phyloP scores from a whole-genome alignment of 1,140 invertebrate genomes.

The Tachypleus tridentatus region DNA sequence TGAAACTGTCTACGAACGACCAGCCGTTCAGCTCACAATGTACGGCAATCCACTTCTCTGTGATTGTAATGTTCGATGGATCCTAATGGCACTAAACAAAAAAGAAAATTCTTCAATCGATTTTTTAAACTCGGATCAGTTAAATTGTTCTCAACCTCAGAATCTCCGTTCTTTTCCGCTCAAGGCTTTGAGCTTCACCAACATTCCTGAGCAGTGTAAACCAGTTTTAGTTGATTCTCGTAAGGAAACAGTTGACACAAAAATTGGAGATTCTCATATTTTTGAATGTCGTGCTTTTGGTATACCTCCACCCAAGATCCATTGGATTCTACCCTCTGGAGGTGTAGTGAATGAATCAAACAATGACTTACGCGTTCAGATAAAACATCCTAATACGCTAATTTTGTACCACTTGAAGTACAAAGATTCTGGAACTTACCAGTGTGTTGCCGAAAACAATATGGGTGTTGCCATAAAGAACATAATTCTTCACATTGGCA shows the following conservation, averaged over 20 bases:
- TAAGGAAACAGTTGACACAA: constrained; percentile 28
- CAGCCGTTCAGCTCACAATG: constrained; percentile 29
- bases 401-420: constrained; percentile 29
- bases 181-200: constrained; percentile 25
- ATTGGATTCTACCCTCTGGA: constrained; percentile 37
- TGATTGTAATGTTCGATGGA: constrained; percentile 40
- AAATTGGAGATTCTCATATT: constrained; percentile 33
- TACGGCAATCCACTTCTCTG: constrained; percentile 39
- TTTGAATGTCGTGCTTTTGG: constrained; percentile 38
- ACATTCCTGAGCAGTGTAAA: constrained; percentile 29
- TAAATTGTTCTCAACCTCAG: constrained; percentile 31
- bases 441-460: constrained; percentile 28
- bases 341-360: constrained; percentile 29
- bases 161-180: constrained; percentile 26
- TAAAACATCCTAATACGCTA: constrained; percentile 30
- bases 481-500: constrained; percentile 29
- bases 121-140: constrained; percentile 28
- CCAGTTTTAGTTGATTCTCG: constrained; percentile 31
- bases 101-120: constrained; percentile 9
- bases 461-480: constrained; percentile 17
- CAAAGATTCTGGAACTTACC: constrained; percentile 27
- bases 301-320: constrained; percentile 32
- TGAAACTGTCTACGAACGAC: constrained; percentile 27
- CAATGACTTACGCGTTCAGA: constrained; percentile 26
- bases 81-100: constrained; percentile 24